Evolutionary conservation across 2,888 invertebrate species (phyloP), one percentile per base, ranked within the genome.

Genomic region (Hypsopygia costalis): DNA sequence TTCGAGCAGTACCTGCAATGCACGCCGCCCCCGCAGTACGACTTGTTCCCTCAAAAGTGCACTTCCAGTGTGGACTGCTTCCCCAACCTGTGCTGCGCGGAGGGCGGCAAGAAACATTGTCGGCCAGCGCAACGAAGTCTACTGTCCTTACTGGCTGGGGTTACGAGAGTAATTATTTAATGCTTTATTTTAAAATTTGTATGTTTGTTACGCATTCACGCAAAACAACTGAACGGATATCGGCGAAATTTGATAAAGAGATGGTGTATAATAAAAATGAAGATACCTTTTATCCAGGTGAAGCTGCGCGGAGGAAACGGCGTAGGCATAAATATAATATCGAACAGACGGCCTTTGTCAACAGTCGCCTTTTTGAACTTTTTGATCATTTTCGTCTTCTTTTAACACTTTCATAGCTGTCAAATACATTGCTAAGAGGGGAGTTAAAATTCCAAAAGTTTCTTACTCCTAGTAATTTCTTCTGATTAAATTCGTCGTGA

Each of bases 1-100:
- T 71, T 91, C 9, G 89, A 91, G 44, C 91, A 92, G 50, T 94
- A 94, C 61, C 81, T 94, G 58, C 94, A 94, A 67, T 95, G 94
- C 64, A 93, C 94, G 9, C 85, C 92, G 29, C 94, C 94, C 5
- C 91, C 93, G 9, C 80, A 92, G 48, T 89, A 92, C 44, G 94
- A 94, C 74, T 62, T 93, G 39, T 93, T 94, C 74, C 93, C 94
- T 1, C 93, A 93, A 61, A 78, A 90, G 16, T 95, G 95, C 68
- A 91, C 91, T 46, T 92, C 92, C 4, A 92, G 92, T 8, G 83
- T 94, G 2, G 94, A 94, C 70, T 95, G 95, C 68, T 94, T 94
- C 71, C 94, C 95, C 5, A 94, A 94, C 76, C 82, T 95, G 44
- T 95, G 94, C 67, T 95, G 95, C 48, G 94, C 94, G 52, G 95